Base-by-base conservation (phyloP, 2,797 vertebrate genomes). In the Notoglanidium macrostoma region DNA sequence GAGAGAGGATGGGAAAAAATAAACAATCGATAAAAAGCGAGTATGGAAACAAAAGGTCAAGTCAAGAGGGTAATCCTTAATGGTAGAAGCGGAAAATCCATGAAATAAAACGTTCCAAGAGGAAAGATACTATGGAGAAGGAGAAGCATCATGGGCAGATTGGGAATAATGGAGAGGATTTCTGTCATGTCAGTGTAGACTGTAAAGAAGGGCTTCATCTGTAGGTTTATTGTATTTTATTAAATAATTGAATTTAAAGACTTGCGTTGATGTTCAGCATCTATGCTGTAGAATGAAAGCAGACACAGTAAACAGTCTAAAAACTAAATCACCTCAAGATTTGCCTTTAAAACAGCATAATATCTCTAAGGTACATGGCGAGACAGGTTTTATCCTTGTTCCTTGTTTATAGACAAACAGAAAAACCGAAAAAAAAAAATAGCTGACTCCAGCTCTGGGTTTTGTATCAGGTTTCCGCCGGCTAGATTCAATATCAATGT, bases 71-170 rank as follows among this genome's bases (percentile, higher is more conserved):
- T 95, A 93, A 94, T 94, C 91, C 93, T 94, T 95, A 93, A 95
- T 94, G 91, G 92, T 92, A 93, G 79, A 94, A 95, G 93, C 92
- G 94, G 93, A 91, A 95, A 96, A 95, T 96, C 95, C 93, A 95
- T 95, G 93, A 94, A 94, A 93, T 93, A 94, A 94, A 95, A 92
- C 89, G 94, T 95, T 94, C 89, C 89, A 67, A 88, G 87, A 88
- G 87, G 87, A 82, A 32, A 74, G 79, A 85, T 23, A 77, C 87
- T 90, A 93, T 91, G 92, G 90, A 90, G 89, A 90, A 90, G 89
- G 83, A 83, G 83, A 80, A 86, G 67, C 7, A 63, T 65, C 51
- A 78, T 19, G 14, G 73, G 29, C 23, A 54, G 74, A 32, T 85
- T 63, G 8, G 8, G 21, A 29, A 65, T 19, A 65, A 14, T 40